phyloP scores from a whole-genome alignment of 2,888 invertebrate genomes.

The Cecidostiba fungosa region DNA sequence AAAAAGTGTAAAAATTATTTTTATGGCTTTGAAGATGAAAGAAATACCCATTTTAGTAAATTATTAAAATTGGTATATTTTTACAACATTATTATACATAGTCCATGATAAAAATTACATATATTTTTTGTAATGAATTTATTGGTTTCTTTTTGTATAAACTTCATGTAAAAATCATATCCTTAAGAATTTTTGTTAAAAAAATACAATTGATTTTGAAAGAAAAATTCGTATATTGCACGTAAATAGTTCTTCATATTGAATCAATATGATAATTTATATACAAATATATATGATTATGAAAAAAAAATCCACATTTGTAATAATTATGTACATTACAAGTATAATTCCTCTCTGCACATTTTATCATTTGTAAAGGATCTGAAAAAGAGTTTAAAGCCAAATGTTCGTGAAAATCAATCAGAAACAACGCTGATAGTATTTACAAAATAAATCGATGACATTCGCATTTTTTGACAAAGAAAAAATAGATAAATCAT shows the following conservation, averaged over 20 bases:
- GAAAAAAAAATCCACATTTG: conserved; percentile 35
- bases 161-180: conserved; percentile 56
- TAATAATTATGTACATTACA: conserved; percentile 52
- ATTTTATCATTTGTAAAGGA: conserved; percentile 14
- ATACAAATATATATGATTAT: conserved; percentile 61
- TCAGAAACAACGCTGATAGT: not conserved
- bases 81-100: conserved; percentile 58
- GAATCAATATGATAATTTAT: conserved; percentile 60
- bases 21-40: conserved; percentile 49
- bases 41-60: conserved; percentile 57
- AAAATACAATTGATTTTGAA: conserved; percentile 54
- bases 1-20: conserved; percentile 45
- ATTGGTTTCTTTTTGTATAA: conserved; percentile 57
- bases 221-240: conserved; percentile 43
- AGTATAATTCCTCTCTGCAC: conserved; percentile 7
- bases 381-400: not conserved
- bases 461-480: not conserved
- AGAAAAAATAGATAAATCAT: not conserved
- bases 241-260: conserved; percentile 49
- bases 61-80: conserved; percentile 61
- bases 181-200: conserved; percentile 37
- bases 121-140: conserved; percentile 60
- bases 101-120: conserved; percentile 52
- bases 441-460: conserved; percentile 28
- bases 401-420: not conserved